Evolutionary conservation across 2,797 vertebrate genomes (phyloP).

Genomic region (Bovichtus variegatus): DNA sequence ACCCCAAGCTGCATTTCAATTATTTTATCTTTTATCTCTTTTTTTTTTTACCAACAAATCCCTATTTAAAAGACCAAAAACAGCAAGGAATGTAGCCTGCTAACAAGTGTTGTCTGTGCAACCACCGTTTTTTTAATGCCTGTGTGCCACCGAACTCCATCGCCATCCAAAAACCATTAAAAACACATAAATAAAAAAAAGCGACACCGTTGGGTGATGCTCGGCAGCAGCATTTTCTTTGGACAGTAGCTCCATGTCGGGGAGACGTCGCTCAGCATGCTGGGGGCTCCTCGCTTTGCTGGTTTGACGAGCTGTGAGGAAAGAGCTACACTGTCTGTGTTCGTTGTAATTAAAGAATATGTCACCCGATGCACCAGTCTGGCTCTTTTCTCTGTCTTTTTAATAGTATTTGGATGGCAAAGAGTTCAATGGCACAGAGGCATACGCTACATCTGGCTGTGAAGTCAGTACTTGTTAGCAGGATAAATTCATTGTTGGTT

Average conservation of each 20-base stretch:
- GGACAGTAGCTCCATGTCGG: constrained; percentile 29
- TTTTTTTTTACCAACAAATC: constrained; percentile 25
- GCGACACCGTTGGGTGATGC: constrained; percentile 21
- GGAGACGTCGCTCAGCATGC: constrained; percentile 14
- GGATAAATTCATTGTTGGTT: constrained; percentile 31
- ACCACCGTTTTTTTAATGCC: constrained; percentile 31
- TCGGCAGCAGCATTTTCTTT: constrained; percentile 33
- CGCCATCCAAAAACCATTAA: constrained; percentile 45
- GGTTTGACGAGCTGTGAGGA: constrained; percentile 44
- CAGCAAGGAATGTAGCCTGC: constrained; percentile 38
- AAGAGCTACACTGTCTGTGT: constrained; percentile 19
- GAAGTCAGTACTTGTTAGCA: constrained; percentile 33
- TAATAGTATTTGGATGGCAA: constrained; percentile 43
- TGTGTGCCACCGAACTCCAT: constrained; percentile 42
- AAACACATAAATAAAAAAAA: constrained; percentile 61
- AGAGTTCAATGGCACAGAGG: constrained; percentile 29
- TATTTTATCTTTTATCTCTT: constrained; percentile 25
- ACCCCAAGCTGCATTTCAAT: constrained; percentile 42
- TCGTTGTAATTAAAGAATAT: constrained; percentile 52
- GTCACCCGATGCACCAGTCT: constrained; percentile 28
- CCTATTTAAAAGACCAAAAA: constrained; percentile 28
- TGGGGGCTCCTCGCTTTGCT: constrained; percentile 29
- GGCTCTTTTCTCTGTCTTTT: constrained; percentile 30
- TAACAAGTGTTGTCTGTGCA: constrained; percentile 52
- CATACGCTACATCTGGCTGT: constrained; percentile 41